These are phyloP conservation scores for Halichondria panicea DNA, from an alignment of 37 sponge, comb jelly and placozoan genomes.

Conservation along the genomic window DNA sequence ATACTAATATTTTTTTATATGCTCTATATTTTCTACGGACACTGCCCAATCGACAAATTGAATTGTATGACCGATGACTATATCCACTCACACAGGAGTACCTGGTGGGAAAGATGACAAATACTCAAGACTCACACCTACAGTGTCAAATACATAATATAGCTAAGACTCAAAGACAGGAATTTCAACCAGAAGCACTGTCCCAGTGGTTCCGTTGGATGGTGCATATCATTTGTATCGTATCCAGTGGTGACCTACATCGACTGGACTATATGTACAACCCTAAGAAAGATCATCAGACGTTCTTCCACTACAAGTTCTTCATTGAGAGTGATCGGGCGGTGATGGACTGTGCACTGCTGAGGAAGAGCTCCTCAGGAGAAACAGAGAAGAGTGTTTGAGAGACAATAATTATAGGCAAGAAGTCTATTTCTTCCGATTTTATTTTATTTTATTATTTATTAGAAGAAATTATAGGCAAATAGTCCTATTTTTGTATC, in stretches of 20 bases:
- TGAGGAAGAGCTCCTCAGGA: constrained; percentile 25
- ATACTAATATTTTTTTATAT: no score
- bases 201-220: not conserved
- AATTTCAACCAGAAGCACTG: not conserved
- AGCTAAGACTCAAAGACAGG: not conserved
- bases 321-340: constrained; percentile 38
- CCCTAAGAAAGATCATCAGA: not conserved
- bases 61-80: no score
- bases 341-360: constrained; percentile 53
- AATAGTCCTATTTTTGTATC: no score
- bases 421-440: no score
- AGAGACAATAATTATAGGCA: no score
- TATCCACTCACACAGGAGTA: no score
- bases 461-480: no score
- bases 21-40: no score
- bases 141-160: constrained; percentile 3
- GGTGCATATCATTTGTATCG: constrained; percentile 5
- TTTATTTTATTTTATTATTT: no score
- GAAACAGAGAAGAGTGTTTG: constrained; percentile 31
- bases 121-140: not conserved
- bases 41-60: no score
- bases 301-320: constrained; percentile 54
- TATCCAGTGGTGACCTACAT: not conserved
- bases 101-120: constrained; percentile 14
- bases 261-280: not conserved